Evolutionary conservation across 1,140 invertebrate species (phyloP), one percentile per base, ranked within the genome.

Genomic region (Nautilus pompilius): DNA sequence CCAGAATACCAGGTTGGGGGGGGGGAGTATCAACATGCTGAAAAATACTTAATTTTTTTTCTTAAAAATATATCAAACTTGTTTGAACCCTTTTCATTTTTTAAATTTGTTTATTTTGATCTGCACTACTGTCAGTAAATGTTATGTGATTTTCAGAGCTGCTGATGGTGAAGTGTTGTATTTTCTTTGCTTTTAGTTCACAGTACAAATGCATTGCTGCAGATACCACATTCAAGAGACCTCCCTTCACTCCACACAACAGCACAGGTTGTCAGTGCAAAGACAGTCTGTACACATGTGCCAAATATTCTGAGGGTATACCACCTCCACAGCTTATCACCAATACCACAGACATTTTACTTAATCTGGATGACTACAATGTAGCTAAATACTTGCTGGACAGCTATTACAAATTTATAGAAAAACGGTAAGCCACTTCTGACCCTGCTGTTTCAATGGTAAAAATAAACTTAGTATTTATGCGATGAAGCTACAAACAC

Each of bases 301-400:
- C 65, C 8, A 55, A 58, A 0, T 36, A 58, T 22, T 45, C 73
- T 1, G 26, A 58, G 24, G 34, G 48, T 22, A 36, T 56, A 4
- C 48, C 63, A 3, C 65, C 67, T 15, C 49, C 60, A 22, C 58
- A 65, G 48, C 41, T 66, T 8, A 49, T 15, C 0, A 68, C 68
- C 2, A 58, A 61, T 0, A 68, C 76, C 20, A 67, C 68, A 22
- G 56, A 70, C 5, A 69, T 63, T 15, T 53, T 80, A 13, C 71
- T 74, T 29, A 59, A 80, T 54, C 56, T 80, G 2, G 29, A 56
- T 15, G 49, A 54, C 15, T 53, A 65, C 32, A 24, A 20, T 28
- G 64, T 77, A 6, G 29, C 60, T 8, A 41, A 68, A 8, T 80
- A 75, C 51, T 53, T 80, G 5, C 63, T 80, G 6, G 58, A 67